Evolutionary conservation across 2,888 invertebrate species (phyloP).

Genomic region (Schrankia costaestrigalis): DNA sequence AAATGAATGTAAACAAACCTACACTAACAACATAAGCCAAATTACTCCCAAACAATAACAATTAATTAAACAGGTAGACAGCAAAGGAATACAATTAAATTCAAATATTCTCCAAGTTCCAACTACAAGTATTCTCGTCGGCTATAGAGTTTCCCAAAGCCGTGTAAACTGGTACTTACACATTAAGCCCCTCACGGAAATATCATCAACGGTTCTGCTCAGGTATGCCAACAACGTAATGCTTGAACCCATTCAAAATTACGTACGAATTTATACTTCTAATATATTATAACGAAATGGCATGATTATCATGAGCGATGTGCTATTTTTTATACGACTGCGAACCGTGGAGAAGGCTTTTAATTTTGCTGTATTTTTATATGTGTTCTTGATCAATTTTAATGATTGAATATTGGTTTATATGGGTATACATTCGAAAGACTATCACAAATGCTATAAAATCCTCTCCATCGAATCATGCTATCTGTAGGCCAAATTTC

Average conservation of each 20-base stretch:
- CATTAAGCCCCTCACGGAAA: slow-evolving; percentile 14
- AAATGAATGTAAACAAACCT: not conserved
- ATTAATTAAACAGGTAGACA: not conserved
- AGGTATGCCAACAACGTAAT: slow-evolving; percentile 5
- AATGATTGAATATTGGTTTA: too few species aligned
- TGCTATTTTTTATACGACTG: too few species aligned
- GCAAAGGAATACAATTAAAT: not conserved
- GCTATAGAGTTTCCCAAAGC: slow-evolving; percentile 9
- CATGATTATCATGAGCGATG: not conserved
- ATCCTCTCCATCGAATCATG: too few species aligned
- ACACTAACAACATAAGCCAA: not conserved
- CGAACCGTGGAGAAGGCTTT: too few species aligned
- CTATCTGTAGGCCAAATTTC: too few species aligned
- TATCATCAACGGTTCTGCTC: slow-evolving; percentile 8
- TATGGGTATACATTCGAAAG: too few species aligned
- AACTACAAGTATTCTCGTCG: too few species aligned
- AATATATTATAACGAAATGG: not conserved
- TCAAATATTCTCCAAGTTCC: slow-evolving; percentile 2
- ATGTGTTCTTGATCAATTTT: too few species aligned
- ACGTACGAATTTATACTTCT: not conserved
- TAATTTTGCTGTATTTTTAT: too few species aligned
- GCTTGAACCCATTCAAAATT: not conserved
- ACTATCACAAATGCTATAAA: too few species aligned
- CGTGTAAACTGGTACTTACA: slow-evolving; percentile 5
- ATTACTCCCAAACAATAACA: not conserved